Base-by-base conservation (phyloP, 2,888 invertebrate genomes). In the Meliscaeva auricollis region DNA sequence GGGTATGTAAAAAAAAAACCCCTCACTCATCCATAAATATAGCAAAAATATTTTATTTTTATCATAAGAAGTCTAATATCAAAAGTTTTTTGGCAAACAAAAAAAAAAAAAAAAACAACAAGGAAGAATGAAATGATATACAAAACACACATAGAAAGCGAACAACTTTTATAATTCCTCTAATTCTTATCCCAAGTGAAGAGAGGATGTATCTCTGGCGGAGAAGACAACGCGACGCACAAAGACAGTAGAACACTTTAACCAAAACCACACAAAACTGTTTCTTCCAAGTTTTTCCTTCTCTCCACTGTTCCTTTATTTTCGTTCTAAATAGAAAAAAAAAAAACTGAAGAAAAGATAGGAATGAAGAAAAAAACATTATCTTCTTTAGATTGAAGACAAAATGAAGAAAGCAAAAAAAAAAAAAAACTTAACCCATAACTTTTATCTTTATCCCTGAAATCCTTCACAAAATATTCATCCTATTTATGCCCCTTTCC, bases 121-220 rank as follows among this genome's bases (percentile, higher is more conserved):
- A 6, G 7, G 2, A 54, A 15, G 9, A 35, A 9, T 17, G 8
- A 56, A 35, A 17, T 35, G 56, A 56, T 35, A 35, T 22, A 60
- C 15, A 72, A 35, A 44, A 46, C 3, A 41, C 26, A 41, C 26
- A 64, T 54, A 58, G n/a, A 44, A 70, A 77, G 35, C 17, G 2
- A 2, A 54, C 54, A 54, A 82, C 72, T 70, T 82, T 82, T 82
- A 77, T 82, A 77, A 82, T 82, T 77, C 82, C 54, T 82, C 66
- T 80, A 56, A 56, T 69, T 62, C 69, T 69, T 77, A 72, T 82
- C 77, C 77, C 60, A 60, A 38, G 66, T 54, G 82, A 52, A 77
- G n/a, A n/a, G n/a, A n/a, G n/a, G n/a, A n/a, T n/a, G n/a, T 73
- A 68, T 20, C 30, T 15, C 15, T 52, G n/a, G n/a, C n/a, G n/a